Evolutionary conservation across 2,888 invertebrate genomes (phyloP).

Genomic region (Agonopterix arenella): DNA sequence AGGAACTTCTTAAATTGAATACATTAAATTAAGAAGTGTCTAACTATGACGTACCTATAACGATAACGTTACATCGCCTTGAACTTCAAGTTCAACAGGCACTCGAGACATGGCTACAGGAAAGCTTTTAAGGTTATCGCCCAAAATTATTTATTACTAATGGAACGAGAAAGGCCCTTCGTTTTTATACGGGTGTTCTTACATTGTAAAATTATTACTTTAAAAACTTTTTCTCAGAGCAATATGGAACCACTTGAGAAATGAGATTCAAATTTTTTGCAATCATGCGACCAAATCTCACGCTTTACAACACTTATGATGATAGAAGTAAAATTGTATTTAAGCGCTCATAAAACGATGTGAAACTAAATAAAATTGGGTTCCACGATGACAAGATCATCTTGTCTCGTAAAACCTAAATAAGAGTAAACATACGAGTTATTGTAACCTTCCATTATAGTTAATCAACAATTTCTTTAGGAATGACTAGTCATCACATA

Average conservation of each 20-base stretch:
- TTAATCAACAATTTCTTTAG: slow-evolving; percentile 21
- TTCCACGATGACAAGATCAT: not conserved
- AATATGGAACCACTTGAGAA: slow-evolving; percentile 40
- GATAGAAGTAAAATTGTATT: not conserved
- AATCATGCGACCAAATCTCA: too few species aligned
- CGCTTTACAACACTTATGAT: too few species aligned
- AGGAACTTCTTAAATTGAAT: too few species aligned
- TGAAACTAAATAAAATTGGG: not conserved
- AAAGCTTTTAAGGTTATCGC: slow-evolving; percentile 68
- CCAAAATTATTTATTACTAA: slow-evolving; percentile 63
- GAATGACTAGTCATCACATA: slow-evolving; percentile 27
- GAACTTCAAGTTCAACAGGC: slow-evolving; percentile 41
- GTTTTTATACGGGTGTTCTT: slow-evolving; percentile 33
- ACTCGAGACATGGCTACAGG: slow-evolving; percentile 44
- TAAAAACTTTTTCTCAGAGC: slow-evolving; percentile 37
- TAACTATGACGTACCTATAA: too few species aligned
- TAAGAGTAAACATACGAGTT: slow-evolving; percentile 31
- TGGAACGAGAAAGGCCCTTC: slow-evolving; percentile 41
- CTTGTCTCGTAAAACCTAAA: slow-evolving; percentile 3
- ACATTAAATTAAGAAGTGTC: too few species aligned
- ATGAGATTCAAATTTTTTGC: too few species aligned
- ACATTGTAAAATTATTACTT: slow-evolving; percentile 19
- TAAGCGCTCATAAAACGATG: not conserved
- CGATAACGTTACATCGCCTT: slow-evolving; percentile 21
- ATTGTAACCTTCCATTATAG: slow-evolving; percentile 32